Conservation (phyloP, 1,140 invertebrate genomes). For the Danaus plexippus region DNA sequence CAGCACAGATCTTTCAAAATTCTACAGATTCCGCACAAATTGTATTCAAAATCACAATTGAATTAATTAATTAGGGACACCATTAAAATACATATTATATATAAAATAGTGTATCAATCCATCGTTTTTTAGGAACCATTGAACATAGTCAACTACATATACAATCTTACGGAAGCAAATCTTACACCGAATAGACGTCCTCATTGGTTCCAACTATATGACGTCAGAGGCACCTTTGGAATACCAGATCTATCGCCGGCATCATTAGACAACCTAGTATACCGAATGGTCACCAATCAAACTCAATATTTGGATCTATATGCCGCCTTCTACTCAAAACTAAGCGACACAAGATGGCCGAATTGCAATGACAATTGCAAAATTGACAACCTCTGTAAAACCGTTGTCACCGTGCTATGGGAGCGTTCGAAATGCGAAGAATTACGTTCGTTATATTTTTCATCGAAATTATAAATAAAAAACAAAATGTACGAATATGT, state of each 20-base stretch:
- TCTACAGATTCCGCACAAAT: too few relatives aligned
- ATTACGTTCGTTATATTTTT: slow-evolving; percentile 40
- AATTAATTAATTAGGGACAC: too few relatives aligned
- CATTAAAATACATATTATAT: too few relatives aligned
- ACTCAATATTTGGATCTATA: slow-evolving; percentile 56
- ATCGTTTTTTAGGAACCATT: slow-evolving; percentile 73
- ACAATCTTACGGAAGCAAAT: slow-evolving; percentile 86
- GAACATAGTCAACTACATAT: slow-evolving; percentile 81
- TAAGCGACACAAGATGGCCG: slow-evolving; percentile 66
- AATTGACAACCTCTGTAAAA: slow-evolving; percentile 72
- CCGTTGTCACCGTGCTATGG: slow-evolving; percentile 72
- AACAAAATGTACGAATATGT: slow-evolving; percentile 15
- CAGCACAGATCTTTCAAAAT: too few relatives aligned
- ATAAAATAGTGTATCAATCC: too few relatives aligned
- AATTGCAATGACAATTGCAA: slow-evolving; percentile 74
- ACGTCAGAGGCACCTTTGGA: slow-evolving; percentile 76
- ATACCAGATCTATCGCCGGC: slow-evolving; percentile 65
- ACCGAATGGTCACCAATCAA: slow-evolving; percentile 65
- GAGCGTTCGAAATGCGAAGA: slow-evolving; percentile 73
- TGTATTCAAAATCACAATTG: too few relatives aligned
- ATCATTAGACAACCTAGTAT: slow-evolving; percentile 66
- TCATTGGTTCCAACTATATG: slow-evolving; percentile 79
- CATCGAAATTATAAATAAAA: slow-evolving; percentile 12
- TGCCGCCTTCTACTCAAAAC: slow-evolving; percentile 70
- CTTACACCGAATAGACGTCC: slow-evolving; percentile 68